These are phyloP conservation scores for Chionomys nivalis DNA, from an alignment of 2,113 vertebrate species.

Conservation along the genomic window DNA sequence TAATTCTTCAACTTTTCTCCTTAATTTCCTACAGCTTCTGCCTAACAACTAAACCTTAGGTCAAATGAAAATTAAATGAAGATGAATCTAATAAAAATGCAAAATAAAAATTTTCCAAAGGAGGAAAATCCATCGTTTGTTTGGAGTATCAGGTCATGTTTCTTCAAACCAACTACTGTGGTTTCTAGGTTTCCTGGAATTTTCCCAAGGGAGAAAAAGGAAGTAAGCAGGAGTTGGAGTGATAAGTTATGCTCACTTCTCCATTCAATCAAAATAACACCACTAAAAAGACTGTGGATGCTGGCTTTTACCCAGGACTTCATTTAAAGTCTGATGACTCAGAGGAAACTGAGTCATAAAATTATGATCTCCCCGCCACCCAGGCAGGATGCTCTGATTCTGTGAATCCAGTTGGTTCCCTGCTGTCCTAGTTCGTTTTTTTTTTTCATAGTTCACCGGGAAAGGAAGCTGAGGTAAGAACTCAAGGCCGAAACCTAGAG, in stretches of 20 bases:
- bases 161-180: not conserved
- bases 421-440: not conserved
- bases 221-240: not conserved
- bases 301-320: not conserved
- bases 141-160: not conserved
- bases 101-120: slow-evolving; percentile 4
- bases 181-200: not conserved
- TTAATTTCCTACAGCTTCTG: not conserved
- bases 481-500: not conserved
- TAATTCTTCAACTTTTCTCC: slow-evolving; percentile 44
- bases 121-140: not conserved
- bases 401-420: not conserved
- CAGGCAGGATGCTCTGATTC: not conserved
- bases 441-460: too few relatives aligned
- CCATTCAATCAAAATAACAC: not conserved
- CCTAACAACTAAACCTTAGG: not conserved
- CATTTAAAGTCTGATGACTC: not conserved
- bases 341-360: slow-evolving; percentile 4
- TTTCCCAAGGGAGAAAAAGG: not conserved
- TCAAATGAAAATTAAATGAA: slow-evolving; percentile 36
- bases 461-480: not conserved
- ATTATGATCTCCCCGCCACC: not conserved
- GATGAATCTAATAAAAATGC: slow-evolving; percentile 9
- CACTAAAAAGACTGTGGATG: not conserved
- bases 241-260: not conserved